Evolutionary conservation across 2,113 vertebrate species (phyloP), one percentile per base, ranked within the genome.

Genomic region (Athene noctua): DNA sequence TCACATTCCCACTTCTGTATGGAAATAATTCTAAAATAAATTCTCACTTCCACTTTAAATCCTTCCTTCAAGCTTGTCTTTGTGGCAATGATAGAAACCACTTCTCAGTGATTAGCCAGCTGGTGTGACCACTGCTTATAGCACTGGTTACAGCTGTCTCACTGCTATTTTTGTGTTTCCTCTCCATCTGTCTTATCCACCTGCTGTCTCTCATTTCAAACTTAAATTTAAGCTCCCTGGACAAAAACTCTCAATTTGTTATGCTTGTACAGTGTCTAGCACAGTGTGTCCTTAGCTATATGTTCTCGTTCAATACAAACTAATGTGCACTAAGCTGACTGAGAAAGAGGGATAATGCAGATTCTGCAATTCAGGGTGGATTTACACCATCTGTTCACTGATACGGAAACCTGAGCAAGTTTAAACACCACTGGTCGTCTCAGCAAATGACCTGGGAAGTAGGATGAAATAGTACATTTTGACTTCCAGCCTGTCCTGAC

Each of bases 111-210:
- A 96, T 97, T 90, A 95, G 78, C 85, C 92, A 94, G 95, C 93
- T 96, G 95, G 93, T 96, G 90, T 90, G 95, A 93, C 95, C 95
- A 93, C 87, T 96, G 92, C 81, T 91, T 91, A 90, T 40, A 94
- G 46, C 66, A 58, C 71, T 92, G 70, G 81, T 87, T 96, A 88
- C 95, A 96, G 94, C 93, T 97, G 94, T 90, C 94, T 95, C 93
- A 89, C 78, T 91, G 90, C 78, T 95, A 91, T 92, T 97, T 96
- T 91, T 92, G 78, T 87, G 52, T 96, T 96, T 96, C 87, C 66
- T 82, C 81, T 95, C 96, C 94, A 96, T 96, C 95, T 94, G 92
- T 96, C 93, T 95, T 94, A 91, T 95, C 92, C 95, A 97, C 94
- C 87, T 96, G 93, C 92, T 96, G 90, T 94, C 78, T 96, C 77